phyloP scores from a whole-genome alignment of 1,140 invertebrate genomes.

The Magallana ariakensis region DNA sequence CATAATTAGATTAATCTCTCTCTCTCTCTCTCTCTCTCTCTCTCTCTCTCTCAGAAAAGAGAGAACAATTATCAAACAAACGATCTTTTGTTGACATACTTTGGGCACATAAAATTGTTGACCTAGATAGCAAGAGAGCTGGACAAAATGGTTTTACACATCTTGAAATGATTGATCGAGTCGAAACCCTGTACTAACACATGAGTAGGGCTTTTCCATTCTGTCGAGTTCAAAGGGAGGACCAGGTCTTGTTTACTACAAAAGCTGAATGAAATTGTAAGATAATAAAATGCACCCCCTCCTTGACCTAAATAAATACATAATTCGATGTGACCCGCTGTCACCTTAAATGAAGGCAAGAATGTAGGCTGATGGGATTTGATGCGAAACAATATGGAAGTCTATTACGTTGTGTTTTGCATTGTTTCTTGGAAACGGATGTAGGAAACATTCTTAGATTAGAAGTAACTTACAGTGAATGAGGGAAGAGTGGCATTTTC shows the following conservation, averaged over 20 bases:
- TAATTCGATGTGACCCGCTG: constrained; percentile 27
- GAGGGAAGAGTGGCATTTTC: constrained; percentile 22
- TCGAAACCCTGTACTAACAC: constrained; percentile 7
- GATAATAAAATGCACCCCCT: constrained; percentile 36
- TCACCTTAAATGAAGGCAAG: constrained; percentile 21
- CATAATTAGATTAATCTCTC: background rate
- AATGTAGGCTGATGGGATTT: background rate
- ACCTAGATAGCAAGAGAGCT: constrained; percentile 14
- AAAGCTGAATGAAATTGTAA: constrained; percentile 35
- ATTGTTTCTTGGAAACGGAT: constrained; percentile 26
- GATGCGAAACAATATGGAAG: constrained; percentile 10
- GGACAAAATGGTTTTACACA: constrained; percentile 33
- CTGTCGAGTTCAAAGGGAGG: background rate
- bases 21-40: constrained; percentile 10
- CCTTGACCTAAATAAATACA: constrained; percentile 37
- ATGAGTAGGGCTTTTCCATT: constrained; percentile 23
- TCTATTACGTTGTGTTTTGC: background rate
- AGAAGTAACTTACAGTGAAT: constrained; percentile 25
- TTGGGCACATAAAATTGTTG: constrained; percentile 19
- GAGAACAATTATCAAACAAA: background rate
- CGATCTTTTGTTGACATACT: background rate
- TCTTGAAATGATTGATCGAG: constrained; percentile 33
- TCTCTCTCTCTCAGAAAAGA: background rate
- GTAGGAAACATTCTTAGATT: constrained; percentile 11
- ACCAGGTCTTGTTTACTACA: constrained; percentile 31